Evolutionary conservation across 1,140 invertebrate species (phyloP), one percentile per base, ranked within the genome.

Genomic region (Drosophila lacteicornis): DNA sequence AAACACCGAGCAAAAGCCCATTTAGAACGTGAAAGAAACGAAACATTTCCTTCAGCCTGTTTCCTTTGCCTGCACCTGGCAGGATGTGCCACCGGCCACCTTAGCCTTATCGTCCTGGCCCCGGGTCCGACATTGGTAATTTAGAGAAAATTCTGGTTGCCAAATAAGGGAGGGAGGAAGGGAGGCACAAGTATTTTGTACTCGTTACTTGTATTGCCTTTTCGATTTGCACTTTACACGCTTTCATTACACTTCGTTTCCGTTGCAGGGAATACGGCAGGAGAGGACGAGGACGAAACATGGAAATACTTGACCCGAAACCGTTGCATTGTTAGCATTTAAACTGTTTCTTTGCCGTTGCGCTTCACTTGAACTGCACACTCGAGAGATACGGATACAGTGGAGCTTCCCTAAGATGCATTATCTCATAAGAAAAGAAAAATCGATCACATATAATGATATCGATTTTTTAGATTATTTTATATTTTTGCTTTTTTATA

Each of bases 201-300:
- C 75, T 79, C 75, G 77, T 73, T 83, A 84, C 82, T 87, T 87
- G 84, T 87, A 87, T 87, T 87, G 78, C 84, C 79, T 87, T 87
- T 87, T 87, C 84, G 84, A 87, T 87, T 90, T 87, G 84, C 84
- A 87, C 84, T 87, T 87, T 90, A 88, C 84, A 87, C 84, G 84
- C 85, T 87, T 90, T 87, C 84, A 87, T 87, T 87, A 88, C 84
- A 90, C 81, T 90, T 87, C 85, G 85, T 85, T 90, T 88, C 85
- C 85, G 85, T 76, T 56, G 85, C 69, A 50, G 67, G 55, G 19
- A 45, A 22, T 19, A 43, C 13, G 45, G n/a, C 43, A 65, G 55
- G 55, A 7, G 38, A n/a, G 63, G n/a, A 15, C n/a, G 3, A 27
- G 15, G 22, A 36, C 38, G 46, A 50, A 51, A 73, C 49, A 73